Conservation (phyloP, 2,797 vertebrate genomes). For the Clarias pachynema region DNA sequence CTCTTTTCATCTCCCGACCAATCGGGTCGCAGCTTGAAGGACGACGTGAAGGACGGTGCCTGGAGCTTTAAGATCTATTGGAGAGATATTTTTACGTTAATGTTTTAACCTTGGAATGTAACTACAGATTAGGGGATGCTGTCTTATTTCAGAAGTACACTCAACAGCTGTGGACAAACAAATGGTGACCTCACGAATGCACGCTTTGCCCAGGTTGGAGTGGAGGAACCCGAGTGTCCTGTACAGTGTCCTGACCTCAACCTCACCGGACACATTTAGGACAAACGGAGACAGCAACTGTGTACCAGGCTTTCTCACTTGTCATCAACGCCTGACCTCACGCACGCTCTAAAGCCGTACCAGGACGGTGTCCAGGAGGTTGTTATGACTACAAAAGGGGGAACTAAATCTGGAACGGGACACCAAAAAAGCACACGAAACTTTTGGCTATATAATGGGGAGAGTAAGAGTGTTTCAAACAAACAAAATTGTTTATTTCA, state of each 20-base stretch:
- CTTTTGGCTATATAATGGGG: not conserved
- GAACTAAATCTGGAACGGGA: not conserved
- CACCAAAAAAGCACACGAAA: not conserved
- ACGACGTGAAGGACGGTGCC: not conserved
- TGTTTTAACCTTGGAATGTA: not conserved
- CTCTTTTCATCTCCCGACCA: not conserved
- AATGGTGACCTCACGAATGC: not conserved
- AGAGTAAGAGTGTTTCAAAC: no score
- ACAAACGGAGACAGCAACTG: not conserved
- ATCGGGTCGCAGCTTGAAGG: not conserved
- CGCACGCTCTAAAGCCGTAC: not conserved
- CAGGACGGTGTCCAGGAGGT: not conserved
- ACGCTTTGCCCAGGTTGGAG: not conserved
- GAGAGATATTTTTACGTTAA: not conserved
- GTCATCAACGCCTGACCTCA: not conserved
- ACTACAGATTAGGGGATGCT: not conserved
- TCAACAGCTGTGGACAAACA: not conserved
- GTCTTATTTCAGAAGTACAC: not conserved
- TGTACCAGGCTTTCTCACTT: not conserved
- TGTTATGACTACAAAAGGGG: not conserved
- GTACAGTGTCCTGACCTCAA: constrained; percentile 1
- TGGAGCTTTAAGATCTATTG: not conserved
- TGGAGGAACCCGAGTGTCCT: not conserved
- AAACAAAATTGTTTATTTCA: no score
- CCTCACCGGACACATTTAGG: not conserved